Evolutionary conservation across 2,888 invertebrate genomes (phyloP).

Genomic region (Drosophila rellima): DNA sequence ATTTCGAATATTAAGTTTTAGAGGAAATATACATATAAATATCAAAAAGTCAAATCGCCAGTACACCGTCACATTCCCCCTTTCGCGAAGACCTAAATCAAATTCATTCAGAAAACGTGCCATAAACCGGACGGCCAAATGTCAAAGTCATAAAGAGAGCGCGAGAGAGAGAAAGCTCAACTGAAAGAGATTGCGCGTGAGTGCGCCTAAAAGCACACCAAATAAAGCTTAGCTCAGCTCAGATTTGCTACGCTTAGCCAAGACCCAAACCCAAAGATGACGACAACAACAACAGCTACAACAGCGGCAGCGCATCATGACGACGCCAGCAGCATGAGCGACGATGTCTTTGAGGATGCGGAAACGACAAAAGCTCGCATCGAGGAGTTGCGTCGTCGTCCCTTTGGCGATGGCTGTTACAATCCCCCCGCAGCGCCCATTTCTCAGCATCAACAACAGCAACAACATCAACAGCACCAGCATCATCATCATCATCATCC

Average conservation of each 20-base stretch:
- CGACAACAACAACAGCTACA: constrained; percentile 42
- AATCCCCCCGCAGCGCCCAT: constrained; percentile 75
- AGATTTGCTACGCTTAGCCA: constrained; percentile 33
- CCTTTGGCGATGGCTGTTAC: constrained; percentile 79
- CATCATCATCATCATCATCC: constrained; percentile 66
- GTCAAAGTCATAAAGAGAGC: constrained; percentile 76
- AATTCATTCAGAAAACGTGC: constrained; percentile 80
- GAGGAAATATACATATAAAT: constrained; percentile 47
- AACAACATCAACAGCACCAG: constrained; percentile 29
- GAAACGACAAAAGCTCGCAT: constrained; percentile 85
- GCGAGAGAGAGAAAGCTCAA: constrained; percentile 5
- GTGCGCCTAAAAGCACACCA: constrained; percentile 54
- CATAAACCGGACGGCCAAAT: constrained; percentile 74
- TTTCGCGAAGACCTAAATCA: constrained; percentile 44
- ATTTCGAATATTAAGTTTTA: constrained; percentile 50
- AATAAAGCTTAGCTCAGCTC: constrained; percentile 12
- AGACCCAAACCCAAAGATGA: constrained; percentile 63
- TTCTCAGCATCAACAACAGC: constrained; percentile 51
- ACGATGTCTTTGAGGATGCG: constrained; percentile 92
- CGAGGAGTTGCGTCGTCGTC: constrained; percentile 79
- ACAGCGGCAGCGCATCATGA: constrained; percentile 84
- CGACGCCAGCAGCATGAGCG: constrained; percentile 91
- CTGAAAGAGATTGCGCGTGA: constrained; percentile 11
- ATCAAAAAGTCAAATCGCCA: constrained; percentile 40
- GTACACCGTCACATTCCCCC: constrained; percentile 31